A percentile compares a stretch with the other conserved stretches of the same genome.
phyloP scores from a whole-genome alignment of 2,888 invertebrate genomes.

The Agapetus fuscipes region DNA sequence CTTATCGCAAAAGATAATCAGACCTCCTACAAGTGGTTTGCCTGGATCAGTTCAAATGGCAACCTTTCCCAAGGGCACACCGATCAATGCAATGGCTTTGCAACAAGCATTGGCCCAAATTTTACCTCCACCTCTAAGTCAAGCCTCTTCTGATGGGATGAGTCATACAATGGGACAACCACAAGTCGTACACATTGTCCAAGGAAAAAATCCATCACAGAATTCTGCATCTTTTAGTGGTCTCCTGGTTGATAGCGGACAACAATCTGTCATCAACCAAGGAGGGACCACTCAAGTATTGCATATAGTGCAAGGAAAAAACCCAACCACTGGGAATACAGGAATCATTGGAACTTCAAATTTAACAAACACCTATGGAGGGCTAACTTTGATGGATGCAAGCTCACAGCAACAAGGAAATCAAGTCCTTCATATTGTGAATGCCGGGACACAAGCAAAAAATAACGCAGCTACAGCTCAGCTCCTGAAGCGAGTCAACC shows the following conservation, averaged over 20 bases:
- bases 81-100: slow-evolving; percentile 37
- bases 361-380: slow-evolving; percentile 31
- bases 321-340: slow-evolving; percentile 26
- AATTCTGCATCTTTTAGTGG: slow-evolving; percentile 33
- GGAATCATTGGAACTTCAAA: slow-evolving; percentile 25
- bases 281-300: slow-evolving; percentile 36
- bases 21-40: slow-evolving; percentile 28
- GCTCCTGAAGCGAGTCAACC: slow-evolving; percentile 40
- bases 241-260: slow-evolving; percentile 35
- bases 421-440: slow-evolving; percentile 42
- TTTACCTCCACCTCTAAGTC: slow-evolving; percentile 37
- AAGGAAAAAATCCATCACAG: slow-evolving; percentile 32
- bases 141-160: slow-evolving; percentile 25
- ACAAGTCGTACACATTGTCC: slow-evolving; percentile 42
- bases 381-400: slow-evolving; percentile 37
- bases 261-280: slow-evolving; percentile 35
- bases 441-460: slow-evolving; percentile 36
- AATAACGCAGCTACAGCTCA: slow-evolving; percentile 30
- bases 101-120: slow-evolving; percentile 44
- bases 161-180: slow-evolving; percentile 31
- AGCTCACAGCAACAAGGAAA: slow-evolving; percentile 39
- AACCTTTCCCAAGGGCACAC: slow-evolving; percentile 32
- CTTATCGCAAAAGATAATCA: slow-evolving; percentile 40
- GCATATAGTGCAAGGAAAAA: slow-evolving; percentile 40
- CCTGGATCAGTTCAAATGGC: slow-evolving; percentile 26